A percentile compares a stretch with the other conserved stretches of the same genome.
Evolutionary conservation across 1,140 invertebrate species (phyloP).

Genomic region (Ceratina calcarata): DNA sequence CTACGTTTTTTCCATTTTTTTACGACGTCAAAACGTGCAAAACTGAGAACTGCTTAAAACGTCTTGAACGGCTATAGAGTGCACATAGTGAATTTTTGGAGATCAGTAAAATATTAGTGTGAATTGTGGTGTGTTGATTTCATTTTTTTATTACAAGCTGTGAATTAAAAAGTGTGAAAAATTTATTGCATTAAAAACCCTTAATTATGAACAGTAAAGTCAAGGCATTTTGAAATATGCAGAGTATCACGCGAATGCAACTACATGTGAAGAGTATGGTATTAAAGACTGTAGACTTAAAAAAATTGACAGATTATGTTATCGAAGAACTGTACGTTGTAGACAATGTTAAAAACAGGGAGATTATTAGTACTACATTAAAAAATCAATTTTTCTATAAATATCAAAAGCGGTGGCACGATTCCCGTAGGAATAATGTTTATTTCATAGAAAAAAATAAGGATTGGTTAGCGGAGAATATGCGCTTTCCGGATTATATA

Average conservation of each 20-base stretch:
- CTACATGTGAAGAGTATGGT: no score
- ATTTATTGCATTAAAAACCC: not conserved
- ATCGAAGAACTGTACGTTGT: not conserved
- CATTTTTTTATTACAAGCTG: not conserved
- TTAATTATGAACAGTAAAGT: not conserved
- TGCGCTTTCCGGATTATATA: no score
- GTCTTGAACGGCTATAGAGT: no score
- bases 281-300: no score
- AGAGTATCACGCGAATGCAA: not conserved
- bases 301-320: not conserved
- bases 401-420: constrained; percentile 1
- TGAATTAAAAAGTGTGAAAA: not conserved
- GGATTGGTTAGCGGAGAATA: not conserved
- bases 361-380: not conserved
- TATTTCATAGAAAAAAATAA: not conserved
- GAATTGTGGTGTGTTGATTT: no score
- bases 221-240: no score
- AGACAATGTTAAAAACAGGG: not conserved
- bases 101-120: no score
- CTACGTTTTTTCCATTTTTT: no score
- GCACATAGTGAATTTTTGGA: no score
- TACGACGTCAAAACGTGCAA: no score
- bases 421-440: not conserved
- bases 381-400: not conserved
- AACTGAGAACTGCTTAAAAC: no score